Evolutionary conservation across 2,888 invertebrate species (phyloP), one percentile per base, ranked within the genome.

Genomic region (Syritta pipiens): DNA sequence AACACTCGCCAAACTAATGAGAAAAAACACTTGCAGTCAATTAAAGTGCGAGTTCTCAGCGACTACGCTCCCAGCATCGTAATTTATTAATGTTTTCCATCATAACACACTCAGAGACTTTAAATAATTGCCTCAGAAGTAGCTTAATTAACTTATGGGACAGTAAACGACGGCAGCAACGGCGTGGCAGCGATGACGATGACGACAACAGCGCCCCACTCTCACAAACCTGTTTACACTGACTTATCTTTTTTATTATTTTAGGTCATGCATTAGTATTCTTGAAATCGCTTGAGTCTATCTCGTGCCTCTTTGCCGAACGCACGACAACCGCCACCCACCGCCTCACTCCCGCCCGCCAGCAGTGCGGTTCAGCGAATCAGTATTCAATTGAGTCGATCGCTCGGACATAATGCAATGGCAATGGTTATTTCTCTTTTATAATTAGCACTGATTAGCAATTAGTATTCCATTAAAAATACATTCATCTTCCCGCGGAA

Each of bases 381-480:
- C 59, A 59, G 51, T 59, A 48, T 42, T 51, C 35, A 49, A 60
- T 57, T 68, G 67, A 57, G 48, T 10, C n/a, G n/a, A n/a, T n/a
- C n/a, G n/a, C n/a, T 40, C 42, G 42, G 40, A 42, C 57, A 53
- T 51, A 49, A 49, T 44, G 32, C 20, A 44, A 59, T 32, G n/a
- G 17, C 4, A 12, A 4, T 6, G 5, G 17, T 5, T 14, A n/a
- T n/a, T n/a, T n/a, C n/a, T n/a, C n/a, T n/a, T n/a, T n/a, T 5
- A 37, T 14, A 49, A 60, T 17, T 44, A 35, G 51, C 30, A 30
- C 26, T 46, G 59, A 74, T 60, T 48, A 65, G 55, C 51, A 32
- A 55, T 65, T 55, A 46, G 35, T 46, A 75, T 75, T 60, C 59
- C 24, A 60, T 75, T 67, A 60, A 75, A 67, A 67, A 20, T 30